phyloP scores from a whole-genome alignment of 2,888 invertebrate species.

The Anoplius nigerrimus region DNA sequence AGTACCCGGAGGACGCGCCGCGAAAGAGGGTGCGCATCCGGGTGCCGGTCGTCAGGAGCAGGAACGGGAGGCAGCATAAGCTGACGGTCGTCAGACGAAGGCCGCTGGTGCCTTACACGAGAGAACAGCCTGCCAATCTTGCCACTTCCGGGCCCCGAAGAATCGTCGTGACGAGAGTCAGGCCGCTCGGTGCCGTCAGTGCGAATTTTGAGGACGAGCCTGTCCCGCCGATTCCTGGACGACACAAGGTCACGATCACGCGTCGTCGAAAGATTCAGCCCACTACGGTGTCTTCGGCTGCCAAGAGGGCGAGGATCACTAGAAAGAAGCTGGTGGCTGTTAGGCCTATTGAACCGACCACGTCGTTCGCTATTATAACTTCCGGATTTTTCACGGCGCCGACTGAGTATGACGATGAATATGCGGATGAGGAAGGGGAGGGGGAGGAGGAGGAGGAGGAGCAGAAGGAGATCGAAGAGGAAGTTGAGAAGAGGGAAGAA shows the following conservation, averaged over 20 bases:
- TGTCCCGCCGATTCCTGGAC: constrained; percentile 26
- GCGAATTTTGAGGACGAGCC: neutral
- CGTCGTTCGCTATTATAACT: constrained; percentile 70
- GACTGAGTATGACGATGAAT: constrained; percentile 56
- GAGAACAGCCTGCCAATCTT: constrained; percentile 14
- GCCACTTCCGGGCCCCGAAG: constrained; percentile 57
- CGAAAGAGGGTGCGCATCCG: constrained; percentile 71
- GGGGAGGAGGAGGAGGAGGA: constrained; percentile 32
- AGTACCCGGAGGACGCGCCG: constrained; percentile 39
- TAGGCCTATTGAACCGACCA: constrained; percentile 64
- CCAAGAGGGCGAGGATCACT: constrained; percentile 53
- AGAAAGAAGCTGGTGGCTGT: constrained; percentile 69
- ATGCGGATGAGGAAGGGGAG: constrained; percentile 35
- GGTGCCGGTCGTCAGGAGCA: constrained; percentile 68
- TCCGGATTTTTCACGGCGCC: constrained; percentile 69
- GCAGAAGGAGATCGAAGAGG: constrained; percentile 38
- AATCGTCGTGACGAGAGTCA: constrained; percentile 67
- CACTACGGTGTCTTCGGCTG: constrained; percentile 28
- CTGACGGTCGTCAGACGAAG: constrained; percentile 69
- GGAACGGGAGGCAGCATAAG: constrained; percentile 65
- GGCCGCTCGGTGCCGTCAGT: constrained; percentile 53
- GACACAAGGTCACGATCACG: constrained; percentile 70
- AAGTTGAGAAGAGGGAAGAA: constrained; percentile 32
- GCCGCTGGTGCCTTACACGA: constrained; percentile 60
- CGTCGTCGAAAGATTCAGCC: constrained; percentile 67